Conservation (phyloP, 2,113 vertebrate genomes). For the Scomber colias region DNA sequence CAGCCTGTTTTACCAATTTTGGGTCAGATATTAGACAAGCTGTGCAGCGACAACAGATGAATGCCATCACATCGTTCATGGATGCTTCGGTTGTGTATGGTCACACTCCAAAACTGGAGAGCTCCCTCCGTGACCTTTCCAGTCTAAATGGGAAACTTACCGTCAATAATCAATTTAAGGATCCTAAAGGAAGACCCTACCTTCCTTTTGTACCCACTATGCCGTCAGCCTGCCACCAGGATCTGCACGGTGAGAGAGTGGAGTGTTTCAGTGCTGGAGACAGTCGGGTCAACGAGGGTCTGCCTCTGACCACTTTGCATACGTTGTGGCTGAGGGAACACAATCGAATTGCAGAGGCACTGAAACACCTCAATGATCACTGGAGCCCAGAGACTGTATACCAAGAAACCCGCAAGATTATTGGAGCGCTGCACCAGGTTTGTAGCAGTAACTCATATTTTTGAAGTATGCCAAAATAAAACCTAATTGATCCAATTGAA, state of each 20-base stretch:
- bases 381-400: conserved; percentile 89
- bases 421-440: conserved; percentile 96
- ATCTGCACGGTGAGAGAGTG: conserved; percentile 67
- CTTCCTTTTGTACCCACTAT: conserved; percentile 84
- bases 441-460: conserved; percentile 13
- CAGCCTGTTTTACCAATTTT: conserved; percentile 81
- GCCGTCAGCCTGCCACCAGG: conserved; percentile 85
- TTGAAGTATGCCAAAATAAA: background rate
- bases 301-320: conserved; percentile 87
- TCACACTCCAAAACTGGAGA: conserved; percentile 77
- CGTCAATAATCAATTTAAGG: conserved; percentile 82
- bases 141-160: conserved; percentile 88
- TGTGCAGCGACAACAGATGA: conserved; percentile 90
- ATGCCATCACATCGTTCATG: conserved; percentile 91
- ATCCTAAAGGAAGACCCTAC: conserved; percentile 81
- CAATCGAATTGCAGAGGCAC: conserved; percentile 88
- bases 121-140: conserved; percentile 85
- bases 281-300: conserved; percentile 89
- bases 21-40: background rate
- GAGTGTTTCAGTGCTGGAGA: conserved; percentile 94
- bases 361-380: conserved; percentile 88
- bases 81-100: conserved; percentile 95
- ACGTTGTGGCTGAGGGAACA: conserved; percentile 94
- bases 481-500: background rate
- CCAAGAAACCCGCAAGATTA: conserved; percentile 93